phyloP scores from a whole-genome alignment of 2,113 vertebrate genomes.

The Indicator indicator region DNA sequence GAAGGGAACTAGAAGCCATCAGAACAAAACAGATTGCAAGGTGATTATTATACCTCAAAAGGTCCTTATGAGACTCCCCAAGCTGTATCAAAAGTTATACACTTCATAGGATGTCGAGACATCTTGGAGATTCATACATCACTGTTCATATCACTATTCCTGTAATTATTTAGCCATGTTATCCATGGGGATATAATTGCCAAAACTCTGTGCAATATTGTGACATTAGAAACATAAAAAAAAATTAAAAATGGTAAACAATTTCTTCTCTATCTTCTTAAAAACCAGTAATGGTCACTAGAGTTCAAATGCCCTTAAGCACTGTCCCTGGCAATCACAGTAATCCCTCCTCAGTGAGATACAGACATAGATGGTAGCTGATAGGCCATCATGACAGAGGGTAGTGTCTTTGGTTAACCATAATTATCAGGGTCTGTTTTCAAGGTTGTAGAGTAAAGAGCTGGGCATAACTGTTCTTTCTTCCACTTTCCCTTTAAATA shows the following conservation, averaged over 20 bases:
- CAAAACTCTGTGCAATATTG: neutral
- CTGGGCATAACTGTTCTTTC: neutral
- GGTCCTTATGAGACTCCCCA: neutral
- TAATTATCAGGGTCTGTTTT: neutral
- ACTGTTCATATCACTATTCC: neutral
- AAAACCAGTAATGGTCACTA: neutral
- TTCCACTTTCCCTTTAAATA: neutral
- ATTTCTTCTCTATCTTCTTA: neutral
- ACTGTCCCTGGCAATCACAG: neutral
- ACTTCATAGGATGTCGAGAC: neutral
- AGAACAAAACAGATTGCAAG: neutral
- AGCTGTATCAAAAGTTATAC: neutral
- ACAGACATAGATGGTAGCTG: accelerated
- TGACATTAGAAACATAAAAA: neutral
- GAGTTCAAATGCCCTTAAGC: neutral
- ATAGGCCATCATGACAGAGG: neutral
- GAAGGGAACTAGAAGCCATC: neutral
- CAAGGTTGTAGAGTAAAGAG: neutral
- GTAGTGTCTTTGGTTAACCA: neutral
- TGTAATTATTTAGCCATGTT: neutral
- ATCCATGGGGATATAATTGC: neutral
- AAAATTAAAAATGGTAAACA: neutral
- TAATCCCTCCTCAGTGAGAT: neutral
- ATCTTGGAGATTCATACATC: neutral
- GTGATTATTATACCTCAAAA: neutral